Base-by-base conservation (phyloP, 2,888 invertebrate species). In the Perdita meconis region DNA sequence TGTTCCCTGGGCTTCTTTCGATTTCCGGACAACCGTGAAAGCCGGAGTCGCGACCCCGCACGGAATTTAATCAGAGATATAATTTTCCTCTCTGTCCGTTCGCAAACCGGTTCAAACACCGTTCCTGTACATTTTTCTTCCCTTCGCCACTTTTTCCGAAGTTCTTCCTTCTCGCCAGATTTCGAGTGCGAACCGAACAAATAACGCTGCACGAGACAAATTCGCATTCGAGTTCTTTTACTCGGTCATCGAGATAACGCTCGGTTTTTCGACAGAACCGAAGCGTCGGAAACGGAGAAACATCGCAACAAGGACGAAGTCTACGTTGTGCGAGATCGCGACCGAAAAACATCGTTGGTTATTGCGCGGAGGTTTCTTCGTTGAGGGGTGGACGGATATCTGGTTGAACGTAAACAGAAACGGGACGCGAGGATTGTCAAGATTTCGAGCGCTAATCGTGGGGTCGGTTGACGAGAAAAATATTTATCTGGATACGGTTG, bases 11-110 rank as follows among this genome's bases (percentile, higher is more conserved):
- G 22, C 12, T 34, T 2, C 22, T 40, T 51, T 6, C 38, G 40
- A 40, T 57, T 47, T 44, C 16, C 3, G 42, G 12, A n/a, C 6
- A 1, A 40, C 19, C 19, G 57, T 50, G 16, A 71, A 64, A 64
- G 56, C 34, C 6, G 6, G 34, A 34, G 4, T 8, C 3, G 36
- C 24, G 34, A 22, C n/a, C 12, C 16, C 13, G 26, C 16, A 16
- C 12, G 40, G 34, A 65, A 75, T 75, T 75, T 55, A 75, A 75
- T 75, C 19, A 65, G 66, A 75, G 60, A 75, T 56, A 66, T 65
- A 74, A 75, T 75, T 65, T 55, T 50, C 55, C 22, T 19, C 2
- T 34, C 30, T 6, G 24, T 22, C 16, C 55, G 66, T 38, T 47
- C n/a, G 38, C 42, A 19, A 36, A 73, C 38, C 8, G n/a, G n/a